Percentiles rank a stretch among this genome's conserved stretches.
Evolutionary conservation across 1,140 invertebrate species (phyloP).

Genomic region (Aphis gossypii): DNA sequence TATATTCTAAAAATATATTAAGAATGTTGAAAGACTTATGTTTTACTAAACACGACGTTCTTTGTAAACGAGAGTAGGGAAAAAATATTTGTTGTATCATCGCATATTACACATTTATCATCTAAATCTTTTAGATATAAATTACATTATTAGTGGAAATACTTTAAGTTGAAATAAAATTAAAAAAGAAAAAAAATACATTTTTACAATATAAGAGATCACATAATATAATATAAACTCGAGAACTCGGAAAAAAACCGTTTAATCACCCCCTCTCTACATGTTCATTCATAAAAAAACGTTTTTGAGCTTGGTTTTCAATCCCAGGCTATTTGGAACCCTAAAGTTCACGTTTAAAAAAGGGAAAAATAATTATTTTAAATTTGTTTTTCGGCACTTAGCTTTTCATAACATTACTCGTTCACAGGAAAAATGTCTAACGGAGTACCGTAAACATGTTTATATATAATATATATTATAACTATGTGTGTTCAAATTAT

Average conservation of each 20-base stretch:
- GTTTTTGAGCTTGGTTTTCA: neutral
- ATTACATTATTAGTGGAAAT: neutral
- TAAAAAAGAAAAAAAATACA: neutral
- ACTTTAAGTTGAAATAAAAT: neutral
- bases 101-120: neutral
- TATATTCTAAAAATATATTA: neutral
- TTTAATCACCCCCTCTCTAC: neutral
- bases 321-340: neutral
- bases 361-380: conserved; percentile 5
- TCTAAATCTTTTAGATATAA: neutral
- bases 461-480: neutral
- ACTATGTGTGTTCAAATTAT: neutral
- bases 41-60: neutral
- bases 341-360: neutral
- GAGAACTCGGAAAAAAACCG: neutral
- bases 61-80: neutral
- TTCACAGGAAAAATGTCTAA: neutral
- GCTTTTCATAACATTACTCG: neutral
- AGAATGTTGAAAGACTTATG: neutral
- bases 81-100: neutral
- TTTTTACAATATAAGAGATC: neutral
- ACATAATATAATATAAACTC: neutral
- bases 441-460: neutral
- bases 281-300: neutral
- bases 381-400: neutral